phyloP scores from a whole-genome alignment of 2,113 vertebrate species.

The Emydocephalus ijimae region DNA sequence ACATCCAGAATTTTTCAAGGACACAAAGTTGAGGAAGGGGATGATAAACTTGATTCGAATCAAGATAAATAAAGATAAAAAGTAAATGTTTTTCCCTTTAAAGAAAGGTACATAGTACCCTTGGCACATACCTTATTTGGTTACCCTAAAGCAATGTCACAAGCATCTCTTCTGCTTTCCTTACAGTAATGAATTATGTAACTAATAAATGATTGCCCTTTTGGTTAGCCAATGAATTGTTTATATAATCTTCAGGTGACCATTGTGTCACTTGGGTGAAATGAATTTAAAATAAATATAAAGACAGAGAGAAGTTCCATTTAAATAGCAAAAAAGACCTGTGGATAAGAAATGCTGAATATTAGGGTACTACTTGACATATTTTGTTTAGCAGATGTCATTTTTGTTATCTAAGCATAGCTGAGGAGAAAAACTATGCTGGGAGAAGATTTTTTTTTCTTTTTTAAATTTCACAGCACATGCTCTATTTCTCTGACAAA shows the following conservation, averaged over 20 bases:
- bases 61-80: background rate
- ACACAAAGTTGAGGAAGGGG: background rate
- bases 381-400: background rate
- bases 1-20: background rate
- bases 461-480: background rate
- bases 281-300: background rate
- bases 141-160: background rate
- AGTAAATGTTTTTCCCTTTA: background rate
- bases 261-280: background rate
- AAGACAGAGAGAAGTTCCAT: background rate
- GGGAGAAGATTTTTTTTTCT: too few relatives aligned
- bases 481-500: background rate
- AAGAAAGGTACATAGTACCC: background rate
- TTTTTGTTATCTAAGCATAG: background rate
- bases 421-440: background rate
- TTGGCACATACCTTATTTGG: background rate
- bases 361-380: background rate
- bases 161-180: background rate
- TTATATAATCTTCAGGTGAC: background rate
- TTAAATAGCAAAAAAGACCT: background rate
- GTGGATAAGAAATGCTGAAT: background rate
- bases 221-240: background rate
- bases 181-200: background rate
- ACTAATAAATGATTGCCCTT: background rate
- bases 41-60: background rate